A percentile compares a stretch with the other conserved stretches of the same genome.
phyloP scores from a whole-genome alignment of 2,797 vertebrate genomes.

The Zalophus californianus region DNA sequence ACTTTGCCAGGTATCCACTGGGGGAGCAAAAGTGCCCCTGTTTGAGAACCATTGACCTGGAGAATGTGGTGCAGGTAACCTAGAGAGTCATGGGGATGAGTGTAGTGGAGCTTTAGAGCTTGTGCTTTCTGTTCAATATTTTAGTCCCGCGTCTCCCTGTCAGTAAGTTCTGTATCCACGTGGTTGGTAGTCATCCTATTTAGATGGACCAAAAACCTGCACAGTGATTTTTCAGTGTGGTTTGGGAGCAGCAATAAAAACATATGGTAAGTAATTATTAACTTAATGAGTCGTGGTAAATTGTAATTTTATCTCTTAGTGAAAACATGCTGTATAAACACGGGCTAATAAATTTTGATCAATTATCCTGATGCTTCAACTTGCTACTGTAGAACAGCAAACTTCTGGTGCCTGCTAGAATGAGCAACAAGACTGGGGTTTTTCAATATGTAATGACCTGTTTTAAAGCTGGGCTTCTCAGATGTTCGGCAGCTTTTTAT shows the following conservation, averaged over 20 bases:
- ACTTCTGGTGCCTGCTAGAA: not conserved
- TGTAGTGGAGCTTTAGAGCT: no score
- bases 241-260: slow-evolving; percentile 67
- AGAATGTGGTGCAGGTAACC: not conserved
- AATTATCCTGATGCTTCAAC: slow-evolving; percentile 67
- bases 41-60: not conserved
- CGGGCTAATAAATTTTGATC: slow-evolving; percentile 20
- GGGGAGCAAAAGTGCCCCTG: not conserved
- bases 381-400: not conserved
- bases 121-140: not conserved
- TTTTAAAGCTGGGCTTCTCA: not conserved
- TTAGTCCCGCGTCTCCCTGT: not conserved
- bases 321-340: slow-evolving; percentile 34
- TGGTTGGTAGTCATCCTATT: not conserved
- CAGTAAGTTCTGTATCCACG: not conserved
- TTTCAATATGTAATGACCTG: not conserved
- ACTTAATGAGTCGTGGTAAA: slow-evolving; percentile 69
- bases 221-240: slow-evolving; percentile 45
- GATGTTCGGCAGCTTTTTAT: not conserved
- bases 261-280: slow-evolving; percentile 67
- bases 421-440: not conserved
- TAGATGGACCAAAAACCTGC: not conserved
- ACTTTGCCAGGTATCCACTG: not conserved
- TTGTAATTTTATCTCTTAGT: slow-evolving; percentile 62
- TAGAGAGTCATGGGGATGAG: not conserved